Evolutionary conservation across 2,113 vertebrate genomes (phyloP).

Genomic region (Hippolais icterina): DNA sequence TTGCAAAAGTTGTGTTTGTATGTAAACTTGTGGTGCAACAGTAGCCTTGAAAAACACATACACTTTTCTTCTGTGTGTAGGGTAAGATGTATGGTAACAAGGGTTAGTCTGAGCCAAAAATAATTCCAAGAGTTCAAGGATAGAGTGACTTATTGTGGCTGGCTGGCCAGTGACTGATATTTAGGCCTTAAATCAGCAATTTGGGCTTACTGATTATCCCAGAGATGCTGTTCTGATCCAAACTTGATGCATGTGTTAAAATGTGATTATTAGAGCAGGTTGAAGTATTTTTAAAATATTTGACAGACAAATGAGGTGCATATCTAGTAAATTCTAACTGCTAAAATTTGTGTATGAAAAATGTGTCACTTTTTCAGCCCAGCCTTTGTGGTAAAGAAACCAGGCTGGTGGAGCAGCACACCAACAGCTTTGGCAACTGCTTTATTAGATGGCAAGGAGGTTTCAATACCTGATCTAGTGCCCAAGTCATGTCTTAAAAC

Average conservation of each 20-base stretch:
- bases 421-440: constrained; percentile 45
- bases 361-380: constrained; percentile 27
- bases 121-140: constrained; percentile 26
- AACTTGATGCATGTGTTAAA: constrained; percentile 58
- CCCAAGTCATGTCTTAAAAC: neutral
- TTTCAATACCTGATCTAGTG: neutral
- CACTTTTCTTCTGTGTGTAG: constrained; percentile 29
- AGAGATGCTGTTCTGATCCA: constrained; percentile 60
- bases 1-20: constrained; percentile 38
- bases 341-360: constrained; percentile 19
- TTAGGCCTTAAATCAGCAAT: constrained; percentile 63
- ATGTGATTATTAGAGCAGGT: constrained; percentile 52
- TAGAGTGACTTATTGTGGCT: constrained; percentile 52
- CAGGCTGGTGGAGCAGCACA: constrained; percentile 44
- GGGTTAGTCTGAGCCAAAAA: constrained; percentile 55
- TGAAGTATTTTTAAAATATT: constrained; percentile 52
- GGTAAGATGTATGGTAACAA: constrained; percentile 19
- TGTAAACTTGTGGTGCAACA: constrained; percentile 26
- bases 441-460: neutral
- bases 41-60: constrained; percentile 44
- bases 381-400: constrained; percentile 26
- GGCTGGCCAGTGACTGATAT: constrained; percentile 55
- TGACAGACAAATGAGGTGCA: neutral
- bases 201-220: constrained; percentile 48
- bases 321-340: constrained; percentile 48